Evolutionary conservation across 2,888 invertebrate genomes (phyloP).

Genomic region (Cremastinae sp.): DNA sequence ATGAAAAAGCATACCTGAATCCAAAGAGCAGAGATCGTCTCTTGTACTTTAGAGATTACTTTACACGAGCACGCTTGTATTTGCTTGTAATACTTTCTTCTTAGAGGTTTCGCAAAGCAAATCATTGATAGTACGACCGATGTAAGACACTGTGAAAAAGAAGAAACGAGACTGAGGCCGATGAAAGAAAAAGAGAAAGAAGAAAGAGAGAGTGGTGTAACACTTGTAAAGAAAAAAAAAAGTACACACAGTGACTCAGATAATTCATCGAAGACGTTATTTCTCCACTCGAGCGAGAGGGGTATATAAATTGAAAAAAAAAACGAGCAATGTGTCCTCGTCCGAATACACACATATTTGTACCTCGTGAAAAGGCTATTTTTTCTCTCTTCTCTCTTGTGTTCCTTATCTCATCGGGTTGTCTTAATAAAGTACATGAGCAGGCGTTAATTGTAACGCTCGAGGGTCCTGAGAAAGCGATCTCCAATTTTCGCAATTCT

Average conservation of each 20-base stretch:
- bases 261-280: conserved; percentile 51
- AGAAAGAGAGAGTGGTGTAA: conserved; percentile 9
- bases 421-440: conserved; percentile 65
- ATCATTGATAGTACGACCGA: conserved; percentile 26
- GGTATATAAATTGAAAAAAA: neutral
- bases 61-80: neutral
- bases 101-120: conserved; percentile 14
- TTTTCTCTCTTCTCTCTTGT: conserved; percentile 40
- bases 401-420: conserved; percentile 63
- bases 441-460: conserved; percentile 68
- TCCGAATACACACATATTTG: neutral
- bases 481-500: conserved; percentile 67
- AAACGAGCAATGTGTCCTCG: too few species aligned
- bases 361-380: neutral
- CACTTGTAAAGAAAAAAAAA: neutral
- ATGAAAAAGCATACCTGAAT: neutral
- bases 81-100: conserved; percentile 20
- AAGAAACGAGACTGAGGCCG: neutral
- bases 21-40: neutral
- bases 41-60: neutral
- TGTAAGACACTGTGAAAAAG: too few species aligned
- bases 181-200: conserved; percentile 16
- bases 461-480: conserved; percentile 67
- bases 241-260: conserved; percentile 10
- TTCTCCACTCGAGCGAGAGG: neutral